A percentile compares a stretch with the other conserved stretches of the same genome.
These are phyloP conservation scores for Heliothis peltigera DNA, from an alignment of 2,888 invertebrate genomes.

Conservation along the genomic window DNA sequence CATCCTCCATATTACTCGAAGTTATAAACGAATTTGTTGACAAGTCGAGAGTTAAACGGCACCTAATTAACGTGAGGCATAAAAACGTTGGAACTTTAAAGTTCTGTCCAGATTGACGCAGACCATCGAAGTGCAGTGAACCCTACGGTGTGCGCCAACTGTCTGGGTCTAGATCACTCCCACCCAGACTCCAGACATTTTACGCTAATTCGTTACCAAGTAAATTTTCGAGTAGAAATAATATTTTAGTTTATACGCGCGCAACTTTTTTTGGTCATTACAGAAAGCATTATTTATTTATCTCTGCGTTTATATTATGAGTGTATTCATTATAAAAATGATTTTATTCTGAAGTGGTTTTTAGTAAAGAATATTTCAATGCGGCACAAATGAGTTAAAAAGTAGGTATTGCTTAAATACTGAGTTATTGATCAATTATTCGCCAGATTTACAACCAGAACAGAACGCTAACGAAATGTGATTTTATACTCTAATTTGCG, in stretches of 20 bases:
- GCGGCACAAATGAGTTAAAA: too few relatives aligned
- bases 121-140: constrained; percentile 69
- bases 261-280: neutral
- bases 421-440: neutral
- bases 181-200: constrained; percentile 65
- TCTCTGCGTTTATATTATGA: constrained; percentile 16
- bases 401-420: constrained; percentile 4
- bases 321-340: too few relatives aligned
- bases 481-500: constrained; percentile 27
- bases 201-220: constrained; percentile 58
- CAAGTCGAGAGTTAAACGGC: constrained; percentile 31
- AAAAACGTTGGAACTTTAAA: constrained; percentile 54
- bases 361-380: neutral
- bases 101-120: constrained; percentile 62
- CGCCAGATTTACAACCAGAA: constrained; percentile 10
- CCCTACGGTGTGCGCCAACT: constrained; percentile 57
- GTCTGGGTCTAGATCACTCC: constrained; percentile 68
- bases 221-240: constrained; percentile 38
- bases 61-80: constrained; percentile 51
- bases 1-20: constrained; percentile 14
- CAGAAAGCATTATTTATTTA: constrained; percentile 13
- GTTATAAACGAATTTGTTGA: constrained; percentile 36
- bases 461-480: constrained; percentile 13
- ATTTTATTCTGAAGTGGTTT: constrained; percentile 4
- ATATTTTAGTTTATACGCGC: constrained; percentile 21